Evolutionary conservation across 2,113 vertebrate genomes (phyloP).

Genomic region (Pollimyrus isidori): DNA sequence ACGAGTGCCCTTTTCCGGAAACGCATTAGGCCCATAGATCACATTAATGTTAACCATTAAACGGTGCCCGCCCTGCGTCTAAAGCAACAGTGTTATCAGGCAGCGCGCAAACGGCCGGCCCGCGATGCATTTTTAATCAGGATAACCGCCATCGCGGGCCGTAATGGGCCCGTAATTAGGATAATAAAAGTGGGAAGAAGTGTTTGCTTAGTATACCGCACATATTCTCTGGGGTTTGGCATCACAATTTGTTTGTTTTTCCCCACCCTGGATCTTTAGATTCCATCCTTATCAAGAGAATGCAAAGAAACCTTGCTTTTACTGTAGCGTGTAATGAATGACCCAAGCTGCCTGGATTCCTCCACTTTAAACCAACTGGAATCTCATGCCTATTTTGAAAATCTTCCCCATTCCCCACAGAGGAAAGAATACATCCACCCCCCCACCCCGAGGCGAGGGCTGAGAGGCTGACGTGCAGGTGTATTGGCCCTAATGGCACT

Average conservation of each 20-base stretch:
- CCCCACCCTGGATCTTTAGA: not conserved
- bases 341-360: conserved; percentile 1
- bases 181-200: conserved; percentile 39
- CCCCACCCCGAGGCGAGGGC: not conserved
- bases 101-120: conserved; percentile 31
- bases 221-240: conserved; percentile 25
- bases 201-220: conserved; percentile 31
- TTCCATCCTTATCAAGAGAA: conserved; percentile 14
- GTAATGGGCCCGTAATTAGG: conserved; percentile 46
- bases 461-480: not conserved
- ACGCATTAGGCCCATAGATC: conserved; percentile 39
- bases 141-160: conserved; percentile 33
- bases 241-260: conserved; percentile 18
- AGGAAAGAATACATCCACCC: conserved; percentile 15
- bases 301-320: conserved; percentile 6
- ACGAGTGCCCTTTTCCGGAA: conserved; percentile 11
- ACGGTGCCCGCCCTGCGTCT: conserved; percentile 24
- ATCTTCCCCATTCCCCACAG: not conserved
- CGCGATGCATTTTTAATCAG: conserved; percentile 52
- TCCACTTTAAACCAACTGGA: conserved; percentile 19
- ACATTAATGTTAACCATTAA: conserved; percentile 51
- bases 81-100: conserved; percentile 37
- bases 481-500: not conserved
- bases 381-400: conserved; percentile 6
- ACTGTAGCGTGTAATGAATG: conserved; percentile 13